These are phyloP conservation scores for Cataglyphis rosenhaueri DNA, from an alignment of 2,888 invertebrate genomes.

Conservation along the genomic window DNA sequence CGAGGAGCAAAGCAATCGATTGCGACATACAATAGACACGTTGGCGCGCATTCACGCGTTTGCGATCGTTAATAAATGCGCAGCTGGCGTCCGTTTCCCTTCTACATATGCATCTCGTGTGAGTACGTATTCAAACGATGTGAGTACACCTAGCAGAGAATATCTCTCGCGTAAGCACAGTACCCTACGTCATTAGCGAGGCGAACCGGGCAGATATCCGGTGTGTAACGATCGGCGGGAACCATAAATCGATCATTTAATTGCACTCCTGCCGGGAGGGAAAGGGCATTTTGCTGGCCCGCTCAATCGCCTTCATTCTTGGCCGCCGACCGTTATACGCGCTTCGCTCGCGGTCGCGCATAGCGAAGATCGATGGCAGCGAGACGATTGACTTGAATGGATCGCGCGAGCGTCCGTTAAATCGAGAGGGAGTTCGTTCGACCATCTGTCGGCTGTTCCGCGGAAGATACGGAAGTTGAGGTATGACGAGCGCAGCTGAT, in stretches of 20 bases:
- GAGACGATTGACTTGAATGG: slow-evolving; percentile 67
- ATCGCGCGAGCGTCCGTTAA: slow-evolving; percentile 55
- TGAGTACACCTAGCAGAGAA: slow-evolving; percentile 37
- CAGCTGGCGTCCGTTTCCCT: slow-evolving; percentile 39
- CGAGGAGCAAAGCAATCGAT: neutral
- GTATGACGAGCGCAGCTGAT: slow-evolving; percentile 42
- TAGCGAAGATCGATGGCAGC: slow-evolving; percentile 65
- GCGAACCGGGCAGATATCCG: slow-evolving; percentile 71
- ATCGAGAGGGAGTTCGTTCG: slow-evolving; percentile 22
- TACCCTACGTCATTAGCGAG: slow-evolving; percentile 74
- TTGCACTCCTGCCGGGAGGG: slow-evolving; percentile 75
- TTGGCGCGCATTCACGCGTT: slow-evolving; percentile 55
- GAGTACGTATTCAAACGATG: neutral
- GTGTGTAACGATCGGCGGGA: slow-evolving; percentile 76
- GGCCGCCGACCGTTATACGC: slow-evolving; percentile 63
- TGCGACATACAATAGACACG: slow-evolving; percentile 36
- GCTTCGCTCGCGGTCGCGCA: slow-evolving; percentile 45
- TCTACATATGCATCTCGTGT: neutral
- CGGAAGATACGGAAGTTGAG: slow-evolving; percentile 33
- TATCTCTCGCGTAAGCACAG: slow-evolving; percentile 61
- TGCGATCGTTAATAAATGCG: slow-evolving; percentile 47
- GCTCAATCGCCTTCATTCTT: slow-evolving; percentile 42
- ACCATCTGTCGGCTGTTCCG: slow-evolving; percentile 29
- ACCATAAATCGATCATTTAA: slow-evolving; percentile 82
- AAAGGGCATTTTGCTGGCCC: slow-evolving; percentile 66